Conservation (phyloP, 2,113 vertebrate genomes). For the Amphiprion ocellaris region DNA sequence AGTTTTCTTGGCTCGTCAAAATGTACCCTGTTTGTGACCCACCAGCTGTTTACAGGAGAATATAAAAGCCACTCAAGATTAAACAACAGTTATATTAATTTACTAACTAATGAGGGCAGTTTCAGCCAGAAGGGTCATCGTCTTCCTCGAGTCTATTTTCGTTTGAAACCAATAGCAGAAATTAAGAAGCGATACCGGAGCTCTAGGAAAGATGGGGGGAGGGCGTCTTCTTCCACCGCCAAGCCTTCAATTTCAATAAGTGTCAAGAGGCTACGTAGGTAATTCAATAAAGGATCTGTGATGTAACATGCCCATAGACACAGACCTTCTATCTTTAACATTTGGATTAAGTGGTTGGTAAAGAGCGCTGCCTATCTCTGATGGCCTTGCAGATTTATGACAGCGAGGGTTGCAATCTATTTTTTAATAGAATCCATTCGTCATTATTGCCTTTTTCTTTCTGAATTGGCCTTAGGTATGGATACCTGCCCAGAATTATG, state of each 20-base stretch:
- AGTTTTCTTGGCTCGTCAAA: background rate
- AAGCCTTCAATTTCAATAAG: conserved; percentile 55
- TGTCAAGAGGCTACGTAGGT: conserved; percentile 34
- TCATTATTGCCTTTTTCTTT: conserved; percentile 13
- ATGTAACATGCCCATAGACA: conserved; percentile 20
- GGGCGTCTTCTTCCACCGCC: conserved; percentile 3
- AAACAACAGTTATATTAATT: conserved; percentile 10
- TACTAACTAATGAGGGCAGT: conserved; percentile 13
- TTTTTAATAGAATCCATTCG: conserved; percentile 31
- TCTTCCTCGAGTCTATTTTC: conserved; percentile 15
- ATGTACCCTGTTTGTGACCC: conserved; percentile 1
- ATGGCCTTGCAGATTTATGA: conserved; percentile 34
- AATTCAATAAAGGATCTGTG: conserved; percentile 57
- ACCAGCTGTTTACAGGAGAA: background rate
- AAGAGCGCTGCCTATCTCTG: conserved; percentile 20
- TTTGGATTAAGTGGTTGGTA: conserved; percentile 52
- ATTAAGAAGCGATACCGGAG: background rate
- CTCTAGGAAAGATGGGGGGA: conserved; percentile 12
- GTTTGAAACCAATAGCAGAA: conserved; percentile 10
- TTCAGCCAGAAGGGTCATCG: conserved; percentile 28
- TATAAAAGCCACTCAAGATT: conserved; percentile 19
- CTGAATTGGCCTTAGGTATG: conserved; percentile 1
- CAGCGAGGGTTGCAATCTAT: background rate
- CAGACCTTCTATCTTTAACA: conserved; percentile 30
- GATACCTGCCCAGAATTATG: background rate